A percentile compares a stretch with the other conserved stretches of the same genome.
These are phyloP conservation scores for Petrocephalus schoutedeni DNA, from an alignment of 2,797 vertebrate genomes.

Conservation along the genomic window DNA sequence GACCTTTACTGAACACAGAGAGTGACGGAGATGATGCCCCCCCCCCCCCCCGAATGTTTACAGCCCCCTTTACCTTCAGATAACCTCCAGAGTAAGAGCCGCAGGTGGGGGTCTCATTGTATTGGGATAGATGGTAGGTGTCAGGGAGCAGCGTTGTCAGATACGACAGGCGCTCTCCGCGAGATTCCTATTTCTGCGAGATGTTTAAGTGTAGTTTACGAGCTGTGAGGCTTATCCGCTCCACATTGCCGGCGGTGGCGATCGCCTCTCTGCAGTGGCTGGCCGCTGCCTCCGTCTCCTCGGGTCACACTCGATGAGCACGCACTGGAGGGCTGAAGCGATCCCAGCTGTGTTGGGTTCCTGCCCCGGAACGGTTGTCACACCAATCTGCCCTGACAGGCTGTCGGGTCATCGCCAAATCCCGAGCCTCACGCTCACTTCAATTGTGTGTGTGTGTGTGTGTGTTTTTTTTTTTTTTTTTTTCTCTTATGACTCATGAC, in stretches of 20 bases:
- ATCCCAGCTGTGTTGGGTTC: not conserved
- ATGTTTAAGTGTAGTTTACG: not conserved
- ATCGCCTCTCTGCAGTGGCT: not conserved
- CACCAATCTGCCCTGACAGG: not conserved
- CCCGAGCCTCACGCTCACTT: not conserved
- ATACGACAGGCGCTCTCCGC: not conserved
- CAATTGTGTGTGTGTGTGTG: not conserved
- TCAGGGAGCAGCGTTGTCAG: not conserved
- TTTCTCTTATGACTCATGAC: not conserved
- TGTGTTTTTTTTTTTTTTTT: not conserved
- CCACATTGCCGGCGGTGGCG: not conserved
- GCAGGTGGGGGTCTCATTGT: not conserved
- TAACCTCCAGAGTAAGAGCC: not conserved
- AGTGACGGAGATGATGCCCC: not conserved
- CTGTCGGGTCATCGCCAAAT: not conserved
- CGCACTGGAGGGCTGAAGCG: not conserved
- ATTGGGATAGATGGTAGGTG: not conserved
- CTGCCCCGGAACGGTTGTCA: not conserved
- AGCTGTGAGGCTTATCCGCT: not conserved
- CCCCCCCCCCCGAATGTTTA: not conserved
- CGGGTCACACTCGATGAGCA: not conserved
- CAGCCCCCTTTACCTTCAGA: not conserved
- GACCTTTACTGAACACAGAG: not conserved
- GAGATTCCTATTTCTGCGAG: not conserved
- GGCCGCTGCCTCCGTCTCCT: not conserved